Evolutionary conservation across 1,140 invertebrate species (phyloP).

Genomic region (Drosophila elegans): DNA sequence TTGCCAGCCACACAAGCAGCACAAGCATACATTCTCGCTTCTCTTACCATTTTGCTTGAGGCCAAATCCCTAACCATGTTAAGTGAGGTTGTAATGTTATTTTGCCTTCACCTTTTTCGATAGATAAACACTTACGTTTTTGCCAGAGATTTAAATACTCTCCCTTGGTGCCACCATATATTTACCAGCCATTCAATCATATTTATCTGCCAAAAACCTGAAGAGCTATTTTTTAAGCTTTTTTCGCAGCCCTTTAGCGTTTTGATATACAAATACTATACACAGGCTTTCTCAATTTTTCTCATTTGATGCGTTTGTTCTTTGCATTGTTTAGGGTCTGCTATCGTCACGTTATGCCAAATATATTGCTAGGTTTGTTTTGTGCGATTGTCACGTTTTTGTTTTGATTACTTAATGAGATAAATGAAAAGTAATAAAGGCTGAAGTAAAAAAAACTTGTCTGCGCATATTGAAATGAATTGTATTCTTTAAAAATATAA

Average conservation of each 20-base stretch:
- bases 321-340: slow-evolving; percentile 32
- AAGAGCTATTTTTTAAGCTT: slow-evolving; percentile 3
- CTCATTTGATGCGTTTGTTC: slow-evolving; percentile 38
- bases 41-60: slow-evolving; percentile 15
- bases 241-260: slow-evolving; percentile 29
- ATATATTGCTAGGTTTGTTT: slow-evolving; percentile 69
- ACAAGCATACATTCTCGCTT: slow-evolving; percentile 24
- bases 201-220: slow-evolving; percentile 15
- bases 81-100: slow-evolving; percentile 8
- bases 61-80: slow-evolving; percentile 13
- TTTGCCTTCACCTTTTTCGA: slow-evolving; percentile 57
- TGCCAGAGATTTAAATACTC: slow-evolving; percentile 65
- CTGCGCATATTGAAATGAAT: background rate
- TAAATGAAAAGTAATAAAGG: slow-evolving; percentile 3
- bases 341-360: slow-evolving; percentile 59
- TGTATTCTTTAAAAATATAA: background rate
- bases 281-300: slow-evolving; percentile 36
- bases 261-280: slow-evolving; percentile 74
- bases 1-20: slow-evolving; percentile 48
- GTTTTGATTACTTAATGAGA: slow-evolving; percentile 58
- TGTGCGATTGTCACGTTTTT: slow-evolving; percentile 72
- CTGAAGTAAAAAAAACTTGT: background rate
- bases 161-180: slow-evolving; percentile 7
- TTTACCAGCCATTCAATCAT: slow-evolving; percentile 70
- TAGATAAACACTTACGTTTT: slow-evolving; percentile 81